Evolutionary conservation across 2,113 vertebrate genomes (phyloP).

Genomic region (Mugil cephalus): DNA sequence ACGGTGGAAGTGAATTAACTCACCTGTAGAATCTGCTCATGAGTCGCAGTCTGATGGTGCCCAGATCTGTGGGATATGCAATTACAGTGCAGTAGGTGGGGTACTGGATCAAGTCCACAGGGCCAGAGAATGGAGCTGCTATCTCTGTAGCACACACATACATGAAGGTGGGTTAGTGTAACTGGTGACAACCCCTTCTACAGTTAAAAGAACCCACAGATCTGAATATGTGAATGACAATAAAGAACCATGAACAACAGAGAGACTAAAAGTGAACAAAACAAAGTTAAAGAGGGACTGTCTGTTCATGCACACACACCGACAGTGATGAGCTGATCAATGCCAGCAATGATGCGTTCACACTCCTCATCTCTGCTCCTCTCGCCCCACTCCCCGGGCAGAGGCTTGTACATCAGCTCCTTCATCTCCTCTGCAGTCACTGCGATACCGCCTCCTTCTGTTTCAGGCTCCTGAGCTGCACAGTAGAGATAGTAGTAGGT

Average conservation of each 20-base stretch:
- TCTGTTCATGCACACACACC: conserved; percentile 81
- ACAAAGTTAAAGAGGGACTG: background rate
- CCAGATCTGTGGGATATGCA: conserved; percentile 95
- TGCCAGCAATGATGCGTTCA: conserved; percentile 89
- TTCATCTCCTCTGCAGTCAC: conserved; percentile 92
- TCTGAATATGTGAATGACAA: background rate
- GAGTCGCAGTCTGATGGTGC: conserved; percentile 92
- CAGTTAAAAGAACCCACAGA: background rate
- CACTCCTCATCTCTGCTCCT: conserved; percentile 90
- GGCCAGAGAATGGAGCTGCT: conserved; percentile 92
- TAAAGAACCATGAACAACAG: background rate
- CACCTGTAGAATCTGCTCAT: conserved; percentile 95
- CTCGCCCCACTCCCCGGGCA: conserved; percentile 92
- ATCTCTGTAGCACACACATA: conserved; percentile 85
- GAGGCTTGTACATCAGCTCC: conserved; percentile 92
- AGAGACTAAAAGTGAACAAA: background rate
- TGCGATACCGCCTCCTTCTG: conserved; percentile 89
- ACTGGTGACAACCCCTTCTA: background rate
- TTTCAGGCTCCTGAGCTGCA: conserved; percentile 89
- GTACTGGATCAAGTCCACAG: conserved; percentile 93
- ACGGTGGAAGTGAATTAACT: conserved; percentile 39
- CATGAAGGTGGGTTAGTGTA: conserved; percentile 1
- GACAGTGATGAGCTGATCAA: conserved; percentile 91
- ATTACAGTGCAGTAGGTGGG: conserved; percentile 94
- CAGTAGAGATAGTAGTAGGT: conserved; percentile 13